phyloP scores from a whole-genome alignment of 2,113 vertebrate species.

The Gila orcuttii region DNA sequence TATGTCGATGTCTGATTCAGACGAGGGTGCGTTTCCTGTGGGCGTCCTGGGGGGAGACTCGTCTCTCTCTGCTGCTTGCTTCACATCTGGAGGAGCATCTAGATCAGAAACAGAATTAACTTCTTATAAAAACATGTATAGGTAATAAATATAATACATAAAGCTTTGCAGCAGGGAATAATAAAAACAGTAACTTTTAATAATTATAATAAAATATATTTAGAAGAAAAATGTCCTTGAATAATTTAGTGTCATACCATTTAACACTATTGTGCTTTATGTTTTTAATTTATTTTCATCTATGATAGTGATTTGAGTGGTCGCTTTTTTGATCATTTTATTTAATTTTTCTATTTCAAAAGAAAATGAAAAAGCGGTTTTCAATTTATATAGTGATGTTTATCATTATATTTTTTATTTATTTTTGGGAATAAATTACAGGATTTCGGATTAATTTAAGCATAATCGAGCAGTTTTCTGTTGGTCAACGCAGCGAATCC shows the following conservation, averaged over 20 bases:
- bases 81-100: conserved; percentile 81
- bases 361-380: background rate
- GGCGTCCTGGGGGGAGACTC: conserved; percentile 96
- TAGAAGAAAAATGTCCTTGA: background rate
- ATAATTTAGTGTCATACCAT: background rate
- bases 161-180: background rate
- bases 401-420: too few species aligned
- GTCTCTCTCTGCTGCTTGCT: conserved; percentile 88
- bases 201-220: background rate
- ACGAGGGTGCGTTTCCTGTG: conserved; percentile 97
- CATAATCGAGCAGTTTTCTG: too few species aligned
- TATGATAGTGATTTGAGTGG: background rate
- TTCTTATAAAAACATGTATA: background rate
- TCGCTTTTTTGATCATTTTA: background rate
- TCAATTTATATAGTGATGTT: background rate
- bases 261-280: background rate
- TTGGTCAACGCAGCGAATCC: too few species aligned
- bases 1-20: conserved; percentile 97
- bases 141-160: background rate
- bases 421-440: too few species aligned
- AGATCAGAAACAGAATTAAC: background rate
- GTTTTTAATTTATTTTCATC: background rate
- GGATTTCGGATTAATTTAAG: too few species aligned
- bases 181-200: background rate
- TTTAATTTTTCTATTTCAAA: background rate